Evolutionary conservation across 2,888 invertebrate genomes (phyloP).

Genomic region (Keiferia lycopersicella): DNA sequence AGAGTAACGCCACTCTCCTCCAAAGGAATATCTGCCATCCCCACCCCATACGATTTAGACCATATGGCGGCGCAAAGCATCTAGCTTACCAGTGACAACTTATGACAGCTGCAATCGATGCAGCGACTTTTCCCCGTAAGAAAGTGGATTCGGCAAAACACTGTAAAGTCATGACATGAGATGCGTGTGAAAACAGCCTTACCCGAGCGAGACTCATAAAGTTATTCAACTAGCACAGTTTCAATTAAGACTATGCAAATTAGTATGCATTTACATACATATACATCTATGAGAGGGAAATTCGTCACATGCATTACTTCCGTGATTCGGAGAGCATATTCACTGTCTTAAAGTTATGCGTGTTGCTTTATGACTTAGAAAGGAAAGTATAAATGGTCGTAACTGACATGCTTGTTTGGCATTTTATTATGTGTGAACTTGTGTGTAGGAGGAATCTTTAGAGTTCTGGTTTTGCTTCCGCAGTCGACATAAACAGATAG

Average conservation of each 20-base stretch:
- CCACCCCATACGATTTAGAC: no score
- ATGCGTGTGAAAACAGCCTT: neutral
- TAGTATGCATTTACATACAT: neutral
- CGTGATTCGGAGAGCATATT: neutral
- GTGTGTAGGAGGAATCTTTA: no score
- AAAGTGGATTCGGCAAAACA: no score
- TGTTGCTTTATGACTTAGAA: neutral
- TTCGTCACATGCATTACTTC: neutral
- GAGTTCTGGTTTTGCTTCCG: no score
- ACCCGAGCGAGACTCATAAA: neutral
- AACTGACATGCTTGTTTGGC: neutral
- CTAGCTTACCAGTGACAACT: no score
- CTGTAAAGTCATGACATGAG: neutral
- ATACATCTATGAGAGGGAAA: neutral
- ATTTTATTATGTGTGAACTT: neutral
- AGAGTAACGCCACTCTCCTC: no score
- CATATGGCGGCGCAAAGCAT: no score
- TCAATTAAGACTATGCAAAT: constrained; percentile 3
- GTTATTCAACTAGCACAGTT: neutral
- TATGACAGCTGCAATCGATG: no score
- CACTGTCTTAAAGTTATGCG: neutral
- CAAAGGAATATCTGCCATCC: no score
- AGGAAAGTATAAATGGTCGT: neutral
- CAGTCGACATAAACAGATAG: no score
- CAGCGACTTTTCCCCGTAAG: no score